Evolutionary conservation across 2,888 invertebrate genomes (phyloP).

Genomic region (Noctua comes): DNA sequence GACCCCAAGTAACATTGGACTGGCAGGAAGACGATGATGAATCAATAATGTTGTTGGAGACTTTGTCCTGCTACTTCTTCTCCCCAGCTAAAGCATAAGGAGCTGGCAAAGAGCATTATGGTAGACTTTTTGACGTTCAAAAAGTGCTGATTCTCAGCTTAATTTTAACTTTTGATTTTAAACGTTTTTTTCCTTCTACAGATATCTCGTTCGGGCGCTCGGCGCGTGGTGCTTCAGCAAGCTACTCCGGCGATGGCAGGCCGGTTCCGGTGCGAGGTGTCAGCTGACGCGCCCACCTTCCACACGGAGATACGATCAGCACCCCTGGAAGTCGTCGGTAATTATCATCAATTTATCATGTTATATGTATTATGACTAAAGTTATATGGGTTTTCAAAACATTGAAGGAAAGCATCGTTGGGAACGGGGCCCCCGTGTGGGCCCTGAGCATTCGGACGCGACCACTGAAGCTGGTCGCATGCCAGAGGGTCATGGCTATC

Average conservation of each 20-base stretch:
- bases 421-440: no score
- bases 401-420: not conserved
- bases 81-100: not conserved
- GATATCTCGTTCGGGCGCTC: conserved; percentile 91
- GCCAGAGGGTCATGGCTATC: no score
- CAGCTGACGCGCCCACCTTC: conserved; percentile 93
- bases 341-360: conserved; percentile 78
- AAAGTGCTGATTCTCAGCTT: not conserved
- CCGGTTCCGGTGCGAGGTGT: conserved; percentile 94
- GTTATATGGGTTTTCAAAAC: not conserved
- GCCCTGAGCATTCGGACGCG: no score
- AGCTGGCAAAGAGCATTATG: not conserved
- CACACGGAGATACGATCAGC: conserved; percentile 92
- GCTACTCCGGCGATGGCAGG: conserved; percentile 93
- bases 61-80: not conserved
- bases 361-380: conserved; percentile 2
- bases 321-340: conserved; percentile 93
- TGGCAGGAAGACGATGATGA: not conserved
- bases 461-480: no score
- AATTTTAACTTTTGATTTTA: not conserved
- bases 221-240: conserved; percentile 92
- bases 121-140: not conserved
- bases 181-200: conserved; percentile 54
- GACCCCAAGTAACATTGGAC: not conserved
- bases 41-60: not conserved